Evolutionary conservation across 1,140 invertebrate species (phyloP).

Genomic region (Laodelphax striatellus): DNA sequence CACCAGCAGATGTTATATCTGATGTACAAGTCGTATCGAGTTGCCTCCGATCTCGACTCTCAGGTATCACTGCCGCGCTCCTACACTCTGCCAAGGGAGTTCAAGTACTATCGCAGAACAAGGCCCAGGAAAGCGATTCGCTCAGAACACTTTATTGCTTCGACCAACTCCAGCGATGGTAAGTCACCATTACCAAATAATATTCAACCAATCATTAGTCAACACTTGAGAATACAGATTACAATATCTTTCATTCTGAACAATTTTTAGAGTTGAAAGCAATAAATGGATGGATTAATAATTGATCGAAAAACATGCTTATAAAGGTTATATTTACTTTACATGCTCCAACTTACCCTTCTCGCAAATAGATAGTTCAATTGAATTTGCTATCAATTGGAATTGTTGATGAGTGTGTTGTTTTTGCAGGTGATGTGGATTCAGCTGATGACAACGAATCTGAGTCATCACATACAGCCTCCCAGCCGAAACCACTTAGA

Average conservation of each 20-base stretch:
- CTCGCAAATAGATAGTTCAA: too few species aligned
- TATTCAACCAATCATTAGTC: too few species aligned
- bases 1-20: slow-evolving; percentile 24
- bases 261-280: too few species aligned
- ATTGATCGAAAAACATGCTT: too few species aligned
- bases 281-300: too few species aligned
- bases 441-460: slow-evolving; percentile 25
- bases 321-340: neutral
- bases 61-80: slow-evolving; percentile 67
- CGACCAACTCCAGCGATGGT: slow-evolving; percentile 78
- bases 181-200: slow-evolving; percentile 20
- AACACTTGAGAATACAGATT: too few species aligned
- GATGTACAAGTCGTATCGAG: slow-evolving; percentile 40
- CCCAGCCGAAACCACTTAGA: slow-evolving; percentile 20
- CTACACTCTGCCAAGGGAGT: slow-evolving; percentile 72
- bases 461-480: slow-evolving; percentile 21
- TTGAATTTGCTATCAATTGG: neutral
- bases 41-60: slow-evolving; percentile 59
- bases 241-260: too few species aligned
- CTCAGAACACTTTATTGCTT: slow-evolving; percentile 53
- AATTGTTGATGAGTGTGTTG: neutral
- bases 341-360: too few species aligned
- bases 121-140: slow-evolving; percentile 37
- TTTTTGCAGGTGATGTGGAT: slow-evolving; percentile 23
- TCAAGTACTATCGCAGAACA: slow-evolving; percentile 61